A percentile compares a stretch with the other conserved stretches of the same genome.
Conservation (phyloP, 2,113 vertebrate species). For the Calonectris borealis region DNA sequence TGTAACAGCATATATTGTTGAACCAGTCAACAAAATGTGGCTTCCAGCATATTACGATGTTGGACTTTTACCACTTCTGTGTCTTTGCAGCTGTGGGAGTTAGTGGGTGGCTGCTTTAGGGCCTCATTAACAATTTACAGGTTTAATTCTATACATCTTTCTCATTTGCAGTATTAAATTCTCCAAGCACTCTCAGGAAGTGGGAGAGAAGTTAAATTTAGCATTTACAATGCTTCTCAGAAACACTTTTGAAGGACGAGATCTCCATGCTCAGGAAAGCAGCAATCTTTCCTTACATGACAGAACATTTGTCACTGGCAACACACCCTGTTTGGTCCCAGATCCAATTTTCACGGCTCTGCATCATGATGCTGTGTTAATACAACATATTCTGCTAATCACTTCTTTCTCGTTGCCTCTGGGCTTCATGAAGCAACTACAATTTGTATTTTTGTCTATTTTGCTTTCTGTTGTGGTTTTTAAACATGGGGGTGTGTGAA, state of each 20-base stretch:
- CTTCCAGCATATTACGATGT: neutral
- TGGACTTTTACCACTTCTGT: neutral
- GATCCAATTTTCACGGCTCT: neutral
- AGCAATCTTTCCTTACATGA: neutral
- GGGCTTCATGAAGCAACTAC: neutral
- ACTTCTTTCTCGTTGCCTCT: neutral
- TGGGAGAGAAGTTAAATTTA: neutral
- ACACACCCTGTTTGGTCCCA: neutral
- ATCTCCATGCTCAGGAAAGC: neutral
- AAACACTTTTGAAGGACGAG: neutral
- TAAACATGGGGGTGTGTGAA: neutral
- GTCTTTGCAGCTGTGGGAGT: neutral
- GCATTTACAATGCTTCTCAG: neutral
- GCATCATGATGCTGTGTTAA: neutral
- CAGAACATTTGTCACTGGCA: neutral
- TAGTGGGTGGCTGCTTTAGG: constrained; percentile 39
- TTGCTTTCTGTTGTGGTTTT: neutral
- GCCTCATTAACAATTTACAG: constrained; percentile 34
- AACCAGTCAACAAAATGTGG: neutral
- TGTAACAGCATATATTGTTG: neutral
- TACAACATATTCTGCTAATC: neutral
- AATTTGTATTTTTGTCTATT: neutral
- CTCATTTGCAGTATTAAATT: constrained; percentile 41
- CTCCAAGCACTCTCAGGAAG: neutral
- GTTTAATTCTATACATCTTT: constrained; percentile 48